phyloP scores from a whole-genome alignment of 2,797 vertebrate genomes.

The Uromys caudimaculatus region DNA sequence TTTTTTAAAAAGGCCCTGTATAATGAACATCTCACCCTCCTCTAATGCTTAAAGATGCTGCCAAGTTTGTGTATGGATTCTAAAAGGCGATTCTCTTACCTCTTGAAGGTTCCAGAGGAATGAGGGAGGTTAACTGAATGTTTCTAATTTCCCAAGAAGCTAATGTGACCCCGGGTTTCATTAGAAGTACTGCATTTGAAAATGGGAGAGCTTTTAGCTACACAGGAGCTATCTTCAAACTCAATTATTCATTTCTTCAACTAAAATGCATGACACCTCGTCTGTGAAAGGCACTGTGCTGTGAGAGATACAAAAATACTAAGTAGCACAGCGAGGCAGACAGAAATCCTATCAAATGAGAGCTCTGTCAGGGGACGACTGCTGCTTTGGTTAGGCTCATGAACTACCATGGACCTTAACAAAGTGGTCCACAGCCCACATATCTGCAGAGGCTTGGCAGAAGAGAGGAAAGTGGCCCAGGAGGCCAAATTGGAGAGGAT shows the following conservation, averaged over 20 bases:
- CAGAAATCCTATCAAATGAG: neutral
- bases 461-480: no score
- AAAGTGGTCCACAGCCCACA: neutral
- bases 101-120: neutral
- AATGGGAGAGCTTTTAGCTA: neutral
- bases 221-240: neutral
- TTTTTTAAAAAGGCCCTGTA: no score
- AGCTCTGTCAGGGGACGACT: neutral
- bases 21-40: neutral
- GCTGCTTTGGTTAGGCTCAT: neutral
- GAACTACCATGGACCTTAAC: neutral
- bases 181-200: conserved; percentile 30
- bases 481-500: neutral
- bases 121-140: neutral
- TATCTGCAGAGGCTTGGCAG: neutral
- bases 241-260: conserved; percentile 60
- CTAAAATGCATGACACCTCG: conserved; percentile 5
- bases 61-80: neutral
- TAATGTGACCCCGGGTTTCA: neutral
- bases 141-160: neutral
- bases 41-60: fast-evolving
- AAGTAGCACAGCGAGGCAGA: neutral
- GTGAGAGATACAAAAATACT: neutral
- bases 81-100: neutral
- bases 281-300: conserved; percentile 27